Conservation (phyloP, 2,113 vertebrate species). For the Brachyhypopomus occidentalis region DNA sequence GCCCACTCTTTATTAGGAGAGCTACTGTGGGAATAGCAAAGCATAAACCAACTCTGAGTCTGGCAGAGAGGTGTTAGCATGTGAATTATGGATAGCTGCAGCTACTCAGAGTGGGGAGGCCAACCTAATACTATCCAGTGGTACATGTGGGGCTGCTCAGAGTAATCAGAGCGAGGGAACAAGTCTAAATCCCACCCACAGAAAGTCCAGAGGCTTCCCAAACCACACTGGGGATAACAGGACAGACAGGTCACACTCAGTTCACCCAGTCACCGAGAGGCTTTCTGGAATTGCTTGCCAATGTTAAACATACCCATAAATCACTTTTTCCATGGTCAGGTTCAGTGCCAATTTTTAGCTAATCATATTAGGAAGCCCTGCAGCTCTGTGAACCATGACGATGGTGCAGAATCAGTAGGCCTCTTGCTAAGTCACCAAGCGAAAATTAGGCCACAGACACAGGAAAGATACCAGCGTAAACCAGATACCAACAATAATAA, state of each 20-base stretch:
- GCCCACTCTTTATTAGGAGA: neutral
- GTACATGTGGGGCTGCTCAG: constrained; percentile 8
- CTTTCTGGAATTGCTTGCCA: constrained; percentile 45
- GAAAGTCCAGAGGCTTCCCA: constrained; percentile 19
- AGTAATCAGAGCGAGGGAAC: constrained; percentile 20
- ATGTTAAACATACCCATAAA: constrained; percentile 37
- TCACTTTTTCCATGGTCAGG: constrained; percentile 47
- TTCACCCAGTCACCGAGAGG: constrained; percentile 46
- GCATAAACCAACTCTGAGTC: neutral
- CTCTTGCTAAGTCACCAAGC: constrained; percentile 15
- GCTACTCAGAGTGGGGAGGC: constrained; percentile 24
- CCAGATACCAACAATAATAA: neutral
- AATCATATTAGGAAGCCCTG: constrained; percentile 48
- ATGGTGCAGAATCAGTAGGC: constrained; percentile 29
- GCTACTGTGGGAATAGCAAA: constrained; percentile 9
- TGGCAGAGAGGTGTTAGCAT: neutral
- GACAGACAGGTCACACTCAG: constrained; percentile 47
- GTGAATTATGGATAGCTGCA: constrained; percentile 23
- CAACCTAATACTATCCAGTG: neutral
- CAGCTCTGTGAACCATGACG: constrained; percentile 47
- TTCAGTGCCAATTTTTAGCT: constrained; percentile 44
- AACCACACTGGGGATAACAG: constrained; percentile 21
- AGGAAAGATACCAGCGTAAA: neutral
- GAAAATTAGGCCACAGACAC: constrained; percentile 16
- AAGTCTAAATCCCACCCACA: constrained; percentile 29